Evolutionary conservation across 2,888 invertebrate genomes (phyloP).

Genomic region (Pachymerium ferrugineum): DNA sequence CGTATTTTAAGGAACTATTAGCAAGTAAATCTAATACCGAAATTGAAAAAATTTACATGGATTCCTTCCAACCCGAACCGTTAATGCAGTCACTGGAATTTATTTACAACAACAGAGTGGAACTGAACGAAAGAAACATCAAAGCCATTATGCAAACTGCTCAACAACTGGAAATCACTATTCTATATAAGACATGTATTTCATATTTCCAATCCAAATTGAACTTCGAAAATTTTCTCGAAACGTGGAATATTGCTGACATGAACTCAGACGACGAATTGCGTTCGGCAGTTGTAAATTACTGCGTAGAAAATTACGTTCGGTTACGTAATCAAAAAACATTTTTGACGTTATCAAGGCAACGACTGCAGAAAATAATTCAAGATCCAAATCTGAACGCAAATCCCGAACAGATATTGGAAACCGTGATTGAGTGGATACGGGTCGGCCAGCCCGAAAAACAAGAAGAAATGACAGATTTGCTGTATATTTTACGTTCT

Average conservation of each 20-base stretch:
- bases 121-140: background rate
- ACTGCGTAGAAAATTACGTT: background rate
- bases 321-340: background rate
- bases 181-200: background rate
- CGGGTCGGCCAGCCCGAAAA: background rate
- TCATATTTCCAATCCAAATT: background rate
- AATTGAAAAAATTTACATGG: background rate
- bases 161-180: background rate
- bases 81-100: background rate
- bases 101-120: background rate
- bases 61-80: background rate
- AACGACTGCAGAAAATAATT: background rate
- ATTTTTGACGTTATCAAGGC: background rate
- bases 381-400: background rate
- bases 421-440: constrained; percentile 16
- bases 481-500: background rate
- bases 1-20: background rate
- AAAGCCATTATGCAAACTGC: background rate
- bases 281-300: background rate
- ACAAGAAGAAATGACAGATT: background rate
- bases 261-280: background rate
- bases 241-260: constrained; percentile 23
- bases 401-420: background rate
- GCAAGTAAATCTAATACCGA: background rate
- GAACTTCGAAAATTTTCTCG: background rate